A percentile compares a stretch with the other conserved stretches of the same genome.
Evolutionary conservation across 92 coral and sea anemone genomes (phyloP).

Genomic region (Desmophyllum pertusum): DNA sequence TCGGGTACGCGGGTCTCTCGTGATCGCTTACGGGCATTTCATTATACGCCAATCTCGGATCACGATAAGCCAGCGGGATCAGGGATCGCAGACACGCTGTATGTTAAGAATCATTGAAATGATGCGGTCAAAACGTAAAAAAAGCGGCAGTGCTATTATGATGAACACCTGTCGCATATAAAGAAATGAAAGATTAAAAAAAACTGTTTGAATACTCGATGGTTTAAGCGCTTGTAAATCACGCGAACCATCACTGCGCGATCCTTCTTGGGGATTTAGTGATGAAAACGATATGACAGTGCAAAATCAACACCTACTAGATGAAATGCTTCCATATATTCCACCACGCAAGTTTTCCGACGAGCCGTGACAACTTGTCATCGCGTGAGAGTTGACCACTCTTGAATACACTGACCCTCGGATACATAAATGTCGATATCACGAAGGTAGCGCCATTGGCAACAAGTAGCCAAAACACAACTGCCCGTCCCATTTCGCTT

Average conservation of each 20-base stretch:
- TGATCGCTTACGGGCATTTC: neutral
- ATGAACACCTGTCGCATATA: neutral
- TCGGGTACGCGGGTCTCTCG: too few species aligned
- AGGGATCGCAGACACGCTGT: neutral
- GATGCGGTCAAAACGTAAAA: neutral
- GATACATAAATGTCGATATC: neutral
- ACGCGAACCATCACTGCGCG: neutral
- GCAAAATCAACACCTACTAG: neutral
- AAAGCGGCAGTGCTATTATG: neutral
- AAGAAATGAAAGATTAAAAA: neutral
- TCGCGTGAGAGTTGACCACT: neutral
- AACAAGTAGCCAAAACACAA: neutral
- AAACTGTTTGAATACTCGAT: neutral
- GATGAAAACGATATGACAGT: constrained; percentile 4
- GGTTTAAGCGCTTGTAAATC: neutral
- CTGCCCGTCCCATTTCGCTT: neutral
- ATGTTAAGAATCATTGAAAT: neutral
- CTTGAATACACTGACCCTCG: neutral
- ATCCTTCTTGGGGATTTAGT: neutral
- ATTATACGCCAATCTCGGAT: neutral
- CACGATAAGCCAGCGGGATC: neutral
- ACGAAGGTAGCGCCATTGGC: neutral
- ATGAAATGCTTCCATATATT: neutral
- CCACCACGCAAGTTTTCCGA: neutral
- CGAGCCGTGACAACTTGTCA: neutral